Percentiles rank a stretch among this genome's conserved stretches.
phyloP scores from a whole-genome alignment of 2,888 invertebrate genomes.

The Iselma pallidipennis region DNA sequence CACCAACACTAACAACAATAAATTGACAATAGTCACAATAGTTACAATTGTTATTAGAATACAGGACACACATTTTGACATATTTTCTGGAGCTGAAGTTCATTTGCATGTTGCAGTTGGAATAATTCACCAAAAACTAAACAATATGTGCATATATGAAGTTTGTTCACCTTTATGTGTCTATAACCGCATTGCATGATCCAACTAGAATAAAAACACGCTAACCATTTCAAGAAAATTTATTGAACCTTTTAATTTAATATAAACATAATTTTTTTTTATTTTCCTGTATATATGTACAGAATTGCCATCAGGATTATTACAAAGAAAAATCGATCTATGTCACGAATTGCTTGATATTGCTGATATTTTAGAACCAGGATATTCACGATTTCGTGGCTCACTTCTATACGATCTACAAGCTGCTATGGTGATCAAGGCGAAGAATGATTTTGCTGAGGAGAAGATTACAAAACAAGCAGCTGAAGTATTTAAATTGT shows the following conservation, averaged over 20 bases:
- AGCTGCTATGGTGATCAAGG: conserved; percentile 63
- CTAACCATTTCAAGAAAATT: not conserved
- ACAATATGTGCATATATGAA: not conserved
- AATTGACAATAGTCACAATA: conserved; percentile 35
- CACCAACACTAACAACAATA: conserved; percentile 33
- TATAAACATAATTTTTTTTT: no score
- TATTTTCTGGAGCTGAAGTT: not conserved
- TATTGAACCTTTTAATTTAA: no score
- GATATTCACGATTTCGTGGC: conserved; percentile 67
- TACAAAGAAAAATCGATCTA: conserved; percentile 66
- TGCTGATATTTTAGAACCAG: conserved; percentile 68
- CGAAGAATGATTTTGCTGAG: conserved; percentile 60
- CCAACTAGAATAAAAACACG: not conserved
- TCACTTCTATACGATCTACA: conserved; percentile 68
- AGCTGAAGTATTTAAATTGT: conserved; percentile 61
- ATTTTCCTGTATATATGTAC: no score
- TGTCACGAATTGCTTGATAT: conserved; percentile 70
- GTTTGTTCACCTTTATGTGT: not conserved
- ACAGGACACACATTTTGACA: conserved; percentile 25
- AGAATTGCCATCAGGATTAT: conserved; percentile 63
- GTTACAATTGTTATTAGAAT: conserved; percentile 34
- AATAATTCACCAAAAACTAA: not conserved
- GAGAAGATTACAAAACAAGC: conserved; percentile 60
- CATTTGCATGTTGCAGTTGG: not conserved
- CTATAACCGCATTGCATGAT: not conserved